Percentiles rank a stretch among this genome's conserved stretches.
Conservation (phyloP, 2,113 vertebrate genomes). For the Cephalophus harveyi region DNA sequence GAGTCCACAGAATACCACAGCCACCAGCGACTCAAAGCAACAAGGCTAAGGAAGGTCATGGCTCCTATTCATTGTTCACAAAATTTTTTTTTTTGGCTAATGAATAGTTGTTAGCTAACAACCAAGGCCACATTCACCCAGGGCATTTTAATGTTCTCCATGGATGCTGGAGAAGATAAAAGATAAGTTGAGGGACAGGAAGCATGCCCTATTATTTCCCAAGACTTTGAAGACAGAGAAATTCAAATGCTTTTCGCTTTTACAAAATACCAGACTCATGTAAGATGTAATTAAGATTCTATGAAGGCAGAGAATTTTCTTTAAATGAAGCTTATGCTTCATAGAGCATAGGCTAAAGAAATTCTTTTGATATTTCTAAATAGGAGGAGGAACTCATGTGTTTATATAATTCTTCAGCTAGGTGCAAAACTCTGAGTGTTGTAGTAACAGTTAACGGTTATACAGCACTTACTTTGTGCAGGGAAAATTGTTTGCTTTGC, state of each 20-base stretch:
- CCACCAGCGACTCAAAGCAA: not conserved
- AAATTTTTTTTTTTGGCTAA: not conserved
- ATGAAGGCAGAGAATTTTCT: not conserved
- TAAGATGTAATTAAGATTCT: not conserved
- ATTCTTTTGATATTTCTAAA: not conserved
- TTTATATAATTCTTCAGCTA: not conserved
- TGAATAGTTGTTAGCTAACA: slow-evolving; percentile 5
- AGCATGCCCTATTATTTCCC: not conserved
- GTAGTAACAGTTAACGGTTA: accelerated
- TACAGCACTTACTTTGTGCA: not conserved
- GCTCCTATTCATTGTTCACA: not conserved
- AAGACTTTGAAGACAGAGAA: slow-evolving; percentile 31
- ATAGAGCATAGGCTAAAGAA: not conserved
- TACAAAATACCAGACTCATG: not conserved
- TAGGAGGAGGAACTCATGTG: not conserved
- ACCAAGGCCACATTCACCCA: not conserved
- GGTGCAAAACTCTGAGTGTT: not conserved
- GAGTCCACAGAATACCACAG: not conserved
- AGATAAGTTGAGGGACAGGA: not conserved
- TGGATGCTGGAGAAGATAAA: not conserved
- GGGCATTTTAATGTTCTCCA: not conserved
- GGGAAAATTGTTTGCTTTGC: not conserved
- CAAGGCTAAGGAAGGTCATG: not conserved
- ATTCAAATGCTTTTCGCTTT: not conserved
- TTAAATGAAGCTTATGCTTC: not conserved